Evolutionary conservation across 2,888 invertebrate species (phyloP).

Genomic region (Orthonychiurus folsomi): DNA sequence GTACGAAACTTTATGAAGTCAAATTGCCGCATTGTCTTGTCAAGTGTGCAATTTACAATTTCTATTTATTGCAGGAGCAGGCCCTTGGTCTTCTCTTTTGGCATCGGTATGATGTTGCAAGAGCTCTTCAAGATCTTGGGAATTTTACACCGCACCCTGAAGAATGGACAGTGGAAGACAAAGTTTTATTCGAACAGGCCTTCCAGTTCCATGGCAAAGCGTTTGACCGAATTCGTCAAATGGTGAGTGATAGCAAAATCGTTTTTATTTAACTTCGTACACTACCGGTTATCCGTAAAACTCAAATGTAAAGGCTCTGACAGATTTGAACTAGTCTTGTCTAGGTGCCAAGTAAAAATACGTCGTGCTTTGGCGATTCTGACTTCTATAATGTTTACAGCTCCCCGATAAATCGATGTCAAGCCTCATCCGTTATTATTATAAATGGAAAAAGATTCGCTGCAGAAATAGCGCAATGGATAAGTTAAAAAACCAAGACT

Average conservation of each 20-base stretch:
- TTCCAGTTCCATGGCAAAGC: constrained; percentile 97
- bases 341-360: background rate
- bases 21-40: no score
- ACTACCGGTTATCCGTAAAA: background rate
- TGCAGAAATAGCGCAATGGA: constrained; percentile 91
- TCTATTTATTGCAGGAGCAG: no score
- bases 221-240: constrained; percentile 92
- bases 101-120: constrained; percentile 91
- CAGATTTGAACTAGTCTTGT: no score
- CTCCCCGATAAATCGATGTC: constrained; percentile 94
- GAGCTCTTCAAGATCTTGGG: constrained; percentile 83
- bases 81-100: constrained; percentile 95
- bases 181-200: constrained; percentile 94
- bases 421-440: constrained; percentile 92
- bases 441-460: constrained; percentile 95
- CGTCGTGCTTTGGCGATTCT: background rate
- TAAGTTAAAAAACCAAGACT: constrained; percentile 54
- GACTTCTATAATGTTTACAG: constrained; percentile 49
- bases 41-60: no score
- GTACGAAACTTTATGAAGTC: no score
- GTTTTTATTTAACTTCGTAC: background rate
- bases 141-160: constrained; percentile 97
- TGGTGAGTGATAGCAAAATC: constrained; percentile 56
- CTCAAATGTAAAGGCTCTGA: no score
- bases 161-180: constrained; percentile 97